A percentile compares a stretch with the other conserved stretches of the same genome.
Conservation (phyloP, 2,797 vertebrate genomes). For the Leucoraja ocellata region DNA sequence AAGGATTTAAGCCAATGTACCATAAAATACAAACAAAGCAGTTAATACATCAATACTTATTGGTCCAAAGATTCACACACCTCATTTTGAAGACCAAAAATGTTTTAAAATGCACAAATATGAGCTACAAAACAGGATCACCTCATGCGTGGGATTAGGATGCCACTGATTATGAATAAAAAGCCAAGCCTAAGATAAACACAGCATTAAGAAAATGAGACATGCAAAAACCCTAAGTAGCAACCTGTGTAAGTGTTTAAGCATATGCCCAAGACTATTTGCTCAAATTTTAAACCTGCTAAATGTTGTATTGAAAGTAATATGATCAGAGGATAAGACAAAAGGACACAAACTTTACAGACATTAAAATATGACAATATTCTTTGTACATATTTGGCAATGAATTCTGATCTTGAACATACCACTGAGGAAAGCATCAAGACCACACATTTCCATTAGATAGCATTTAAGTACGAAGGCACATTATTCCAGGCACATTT, state of each 20-base stretch:
- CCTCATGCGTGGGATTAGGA: conserved; percentile 66
- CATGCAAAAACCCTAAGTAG: conserved; percentile 71
- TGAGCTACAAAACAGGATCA: conserved; percentile 52
- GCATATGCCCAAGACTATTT: conserved; percentile 78
- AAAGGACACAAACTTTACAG: not conserved
- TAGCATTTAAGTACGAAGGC: not conserved
- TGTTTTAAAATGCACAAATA: conserved; percentile 18
- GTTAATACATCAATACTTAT: conserved; percentile 29
- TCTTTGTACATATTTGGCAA: not conserved
- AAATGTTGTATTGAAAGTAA: not conserved
- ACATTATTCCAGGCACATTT: not conserved
- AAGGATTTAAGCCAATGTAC: conserved; percentile 30
- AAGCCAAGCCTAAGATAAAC: conserved; percentile 91
- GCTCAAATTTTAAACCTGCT: conserved; percentile 44
- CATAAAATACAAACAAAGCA: conserved; percentile 36
- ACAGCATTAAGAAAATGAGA: conserved; percentile 67
- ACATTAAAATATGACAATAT: not conserved
- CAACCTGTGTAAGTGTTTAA: conserved; percentile 97
- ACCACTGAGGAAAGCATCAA: not conserved
- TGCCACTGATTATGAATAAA: conserved; percentile 65
- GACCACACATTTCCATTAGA: not conserved
- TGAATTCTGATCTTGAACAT: not conserved
- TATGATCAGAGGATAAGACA: not conserved
- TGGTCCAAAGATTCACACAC: conserved; percentile 8
- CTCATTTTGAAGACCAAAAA: conserved; percentile 15